Evolutionary conservation across 2,888 invertebrate species (phyloP).

Genomic region (Tyria jacobaeae): DNA sequence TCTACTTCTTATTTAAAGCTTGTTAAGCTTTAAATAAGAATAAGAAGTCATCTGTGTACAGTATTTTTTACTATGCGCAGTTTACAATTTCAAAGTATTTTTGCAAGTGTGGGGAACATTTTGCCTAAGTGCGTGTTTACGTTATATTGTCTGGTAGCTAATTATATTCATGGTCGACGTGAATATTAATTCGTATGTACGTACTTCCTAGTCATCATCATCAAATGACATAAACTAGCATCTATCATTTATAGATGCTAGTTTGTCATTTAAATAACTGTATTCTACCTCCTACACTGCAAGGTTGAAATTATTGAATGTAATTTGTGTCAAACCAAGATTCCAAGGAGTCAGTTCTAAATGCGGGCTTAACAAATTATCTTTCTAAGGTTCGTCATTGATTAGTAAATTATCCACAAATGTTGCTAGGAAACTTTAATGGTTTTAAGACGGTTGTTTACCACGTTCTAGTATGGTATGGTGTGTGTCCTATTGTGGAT

Average conservation of each 20-base stretch:
- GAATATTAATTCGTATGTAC: conserved; percentile 7
- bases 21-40: too few species aligned
- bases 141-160: conserved; percentile 4
- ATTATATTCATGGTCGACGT: conserved; percentile 14
- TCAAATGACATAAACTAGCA: conserved; percentile 3
- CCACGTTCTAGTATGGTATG: conserved; percentile 61
- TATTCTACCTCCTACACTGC: conserved; percentile 29
- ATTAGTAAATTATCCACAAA: conserved; percentile 8
- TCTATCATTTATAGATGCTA: conserved; percentile 4
- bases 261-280: conserved; percentile 12
- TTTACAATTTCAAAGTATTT: neutral
- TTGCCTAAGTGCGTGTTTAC: conserved; percentile 5
- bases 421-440: conserved; percentile 19
- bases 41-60: too few species aligned
- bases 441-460: conserved; percentile 55
- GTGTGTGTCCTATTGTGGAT: conserved; percentile 72
- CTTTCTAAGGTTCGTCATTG: conserved; percentile 27
- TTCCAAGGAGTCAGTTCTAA: conserved; percentile 3
- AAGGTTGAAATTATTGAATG: conserved; percentile 19
- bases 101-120: conserved; percentile 2
- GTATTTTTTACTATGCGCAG: neutral
- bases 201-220: conserved; percentile 10
- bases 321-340: conserved; percentile 25
- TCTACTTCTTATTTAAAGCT: neutral
- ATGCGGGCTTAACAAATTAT: conserved; percentile 30